Evolutionary conservation across 1,140 invertebrate genomes (phyloP).

Genomic region (Phymastichus coffea): DNA sequence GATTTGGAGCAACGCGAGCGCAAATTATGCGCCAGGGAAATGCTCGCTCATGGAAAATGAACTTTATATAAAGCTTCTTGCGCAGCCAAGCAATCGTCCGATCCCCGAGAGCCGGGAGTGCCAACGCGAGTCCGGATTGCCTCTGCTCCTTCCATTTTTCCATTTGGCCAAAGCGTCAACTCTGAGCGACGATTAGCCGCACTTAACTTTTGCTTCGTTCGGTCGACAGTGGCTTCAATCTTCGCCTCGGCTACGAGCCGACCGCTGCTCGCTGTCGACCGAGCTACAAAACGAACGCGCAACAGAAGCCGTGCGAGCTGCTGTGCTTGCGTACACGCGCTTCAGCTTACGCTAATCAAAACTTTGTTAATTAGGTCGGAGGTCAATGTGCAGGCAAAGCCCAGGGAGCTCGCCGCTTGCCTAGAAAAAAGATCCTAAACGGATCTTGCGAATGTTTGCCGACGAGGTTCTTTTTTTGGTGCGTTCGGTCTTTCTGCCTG

Average conservation of each 20-base stretch:
- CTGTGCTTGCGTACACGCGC: too few species aligned
- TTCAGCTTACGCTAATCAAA: conserved; percentile 29
- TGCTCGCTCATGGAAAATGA: conserved; percentile 44
- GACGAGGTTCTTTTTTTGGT: conserved; percentile 25
- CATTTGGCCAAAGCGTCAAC: too few species aligned
- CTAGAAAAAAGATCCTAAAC: background rate
- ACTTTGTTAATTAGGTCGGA: conserved; percentile 27
- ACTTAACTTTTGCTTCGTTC: too few species aligned
- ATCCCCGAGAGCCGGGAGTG: conserved; percentile 1
- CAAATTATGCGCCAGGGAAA: conserved; percentile 46
- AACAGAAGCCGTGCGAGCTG: too few species aligned
- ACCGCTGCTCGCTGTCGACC: background rate
- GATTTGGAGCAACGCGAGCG: conserved; percentile 37
- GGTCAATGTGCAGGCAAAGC: conserved; percentile 14
- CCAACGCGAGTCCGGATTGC: background rate
- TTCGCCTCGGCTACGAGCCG: too few species aligned
- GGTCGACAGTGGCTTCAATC: too few species aligned
- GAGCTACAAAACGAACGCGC: background rate
- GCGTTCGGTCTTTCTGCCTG: background rate
- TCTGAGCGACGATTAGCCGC: too few species aligned
- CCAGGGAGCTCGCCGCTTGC: too few species aligned
- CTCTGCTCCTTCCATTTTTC: background rate
- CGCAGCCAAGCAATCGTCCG: conserved; percentile 17
- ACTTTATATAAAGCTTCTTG: conserved; percentile 40
- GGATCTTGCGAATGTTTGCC: conserved; percentile 14